Conservation (phyloP, 2,113 vertebrate species). For the Myrmophylax atrothorax region DNA sequence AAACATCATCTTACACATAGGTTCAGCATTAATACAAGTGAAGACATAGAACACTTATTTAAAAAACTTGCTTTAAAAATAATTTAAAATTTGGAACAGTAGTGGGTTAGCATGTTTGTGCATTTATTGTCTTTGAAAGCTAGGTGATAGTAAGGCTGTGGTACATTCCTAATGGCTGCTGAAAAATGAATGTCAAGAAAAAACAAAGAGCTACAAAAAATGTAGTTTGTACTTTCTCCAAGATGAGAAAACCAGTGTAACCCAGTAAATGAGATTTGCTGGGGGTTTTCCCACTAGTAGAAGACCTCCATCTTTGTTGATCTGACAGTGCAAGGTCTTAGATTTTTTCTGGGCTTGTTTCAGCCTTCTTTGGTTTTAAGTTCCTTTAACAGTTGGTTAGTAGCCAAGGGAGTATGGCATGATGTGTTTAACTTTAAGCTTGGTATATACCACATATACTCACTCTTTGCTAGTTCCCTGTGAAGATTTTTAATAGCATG, state of each 20-base stretch:
- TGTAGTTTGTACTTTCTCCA: not conserved
- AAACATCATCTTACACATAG: not conserved
- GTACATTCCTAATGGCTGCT: not conserved
- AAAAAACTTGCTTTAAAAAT: not conserved
- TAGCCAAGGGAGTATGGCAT: not conserved
- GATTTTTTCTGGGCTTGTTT: not conserved
- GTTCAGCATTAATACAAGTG: not conserved
- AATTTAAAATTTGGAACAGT: not conserved
- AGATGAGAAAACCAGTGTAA: not conserved
- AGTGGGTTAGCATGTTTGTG: not conserved
- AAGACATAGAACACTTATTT: not conserved
- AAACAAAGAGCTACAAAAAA: not conserved
- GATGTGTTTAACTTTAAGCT: not conserved
- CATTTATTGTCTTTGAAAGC: not conserved
- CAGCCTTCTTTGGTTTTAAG: not conserved
- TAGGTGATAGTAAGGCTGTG: not conserved
- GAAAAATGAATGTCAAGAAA: not conserved
- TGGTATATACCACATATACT: not conserved
- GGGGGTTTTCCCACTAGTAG: not conserved
- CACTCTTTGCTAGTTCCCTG: not conserved
- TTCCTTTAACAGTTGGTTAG: not conserved
- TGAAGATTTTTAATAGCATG: not conserved
- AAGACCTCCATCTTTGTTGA: not conserved
- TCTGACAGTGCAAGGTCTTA: not conserved
- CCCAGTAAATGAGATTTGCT: not conserved